phyloP scores from a whole-genome alignment of 2,113 vertebrate genomes.

The human (Homo sapiens) region GRCh38 chr2:47843001-47843500 shows the following conservation, averaged over 20 bases:
- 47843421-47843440: neutral
- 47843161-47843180: neutral
- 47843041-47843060: too few relatives aligned
- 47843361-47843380: neutral
- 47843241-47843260: neutral
- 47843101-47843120: neutral
- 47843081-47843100: neutral
- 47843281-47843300: slow-evolving; percentile 29
- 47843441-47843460: slow-evolving; percentile 9
- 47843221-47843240: neutral
- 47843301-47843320: neutral
- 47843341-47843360: neutral
- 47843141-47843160: neutral
- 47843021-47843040: too few relatives aligned
- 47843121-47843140: neutral
- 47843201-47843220: too few relatives aligned
- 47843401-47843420: neutral
- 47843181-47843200: neutral
- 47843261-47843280: neutral
- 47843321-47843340: neutral
- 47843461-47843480: neutral
- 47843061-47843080: too few relatives aligned
- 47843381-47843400: neutral
- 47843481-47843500: neutral
- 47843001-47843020: too few relatives aligned